Evolutionary conservation across 1,140 invertebrate species (phyloP).

Genomic region (Temnothorax curvispinosus): DNA sequence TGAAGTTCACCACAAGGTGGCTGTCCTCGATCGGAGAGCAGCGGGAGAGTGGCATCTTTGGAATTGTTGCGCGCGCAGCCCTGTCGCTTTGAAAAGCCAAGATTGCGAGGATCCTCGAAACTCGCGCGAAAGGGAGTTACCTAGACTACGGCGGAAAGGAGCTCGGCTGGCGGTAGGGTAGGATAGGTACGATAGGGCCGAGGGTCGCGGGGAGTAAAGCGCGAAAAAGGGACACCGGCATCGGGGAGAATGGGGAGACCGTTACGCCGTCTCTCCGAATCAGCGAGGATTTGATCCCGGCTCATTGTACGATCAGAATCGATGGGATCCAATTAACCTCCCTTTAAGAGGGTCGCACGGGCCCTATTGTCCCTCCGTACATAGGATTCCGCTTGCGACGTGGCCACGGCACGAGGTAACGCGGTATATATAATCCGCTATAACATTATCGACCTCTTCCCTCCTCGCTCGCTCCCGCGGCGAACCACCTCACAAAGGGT

Average conservation of each 20-base stretch:
- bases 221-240: constrained; percentile 35
- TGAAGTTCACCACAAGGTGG: constrained; percentile 15
- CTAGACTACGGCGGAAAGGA: constrained; percentile 76
- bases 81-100: constrained; percentile 62
- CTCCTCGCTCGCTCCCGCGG: constrained; percentile 40
- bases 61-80: constrained; percentile 23
- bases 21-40: neutral
- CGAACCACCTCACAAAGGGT: constrained; percentile 43
- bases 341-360: constrained; percentile 73
- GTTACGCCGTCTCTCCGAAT: constrained; percentile 65
- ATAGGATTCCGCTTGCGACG: constrained; percentile 66
- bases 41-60: constrained; percentile 13
- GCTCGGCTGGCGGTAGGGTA: neutral
- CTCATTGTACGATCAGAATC: constrained; percentile 77
- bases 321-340: constrained; percentile 82
- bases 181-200: neutral
- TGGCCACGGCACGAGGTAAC: constrained; percentile 24
- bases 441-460: constrained; percentile 61
- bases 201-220: constrained; percentile 12
- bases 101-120: constrained; percentile 64
- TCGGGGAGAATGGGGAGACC: constrained; percentile 52
- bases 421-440: constrained; percentile 53
- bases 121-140: constrained; percentile 77
- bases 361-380: constrained; percentile 76
- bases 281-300: constrained; percentile 72